These are phyloP conservation scores for Colaptes auratus DNA, from an alignment of 2,113 vertebrate species.

Conservation along the genomic window DNA sequence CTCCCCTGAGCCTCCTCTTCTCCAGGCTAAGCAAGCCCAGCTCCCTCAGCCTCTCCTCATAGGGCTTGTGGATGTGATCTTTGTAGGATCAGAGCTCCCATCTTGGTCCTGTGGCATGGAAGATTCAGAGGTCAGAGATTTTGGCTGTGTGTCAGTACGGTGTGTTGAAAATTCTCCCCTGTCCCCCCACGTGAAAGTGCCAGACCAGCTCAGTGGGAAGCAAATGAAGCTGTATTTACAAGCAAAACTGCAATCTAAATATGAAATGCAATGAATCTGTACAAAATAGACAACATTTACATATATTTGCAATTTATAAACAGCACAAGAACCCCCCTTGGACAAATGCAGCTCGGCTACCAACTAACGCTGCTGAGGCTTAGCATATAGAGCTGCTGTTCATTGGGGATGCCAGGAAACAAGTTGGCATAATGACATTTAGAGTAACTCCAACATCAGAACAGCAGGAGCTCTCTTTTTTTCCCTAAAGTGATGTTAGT, in stretches of 20 bases:
- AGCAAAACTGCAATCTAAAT: too few species aligned
- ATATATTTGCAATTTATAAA: too few species aligned
- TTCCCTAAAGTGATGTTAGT: background rate
- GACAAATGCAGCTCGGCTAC: background rate
- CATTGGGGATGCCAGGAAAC: background rate
- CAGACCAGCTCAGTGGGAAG: too few species aligned
- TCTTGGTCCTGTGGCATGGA: background rate
- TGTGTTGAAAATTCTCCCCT: too few species aligned
- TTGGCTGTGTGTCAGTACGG: background rate
- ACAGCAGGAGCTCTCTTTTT: background rate
- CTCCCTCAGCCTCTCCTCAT: too few species aligned
- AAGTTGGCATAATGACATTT: background rate
- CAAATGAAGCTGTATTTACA: too few species aligned
- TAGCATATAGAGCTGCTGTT: fast-evolving
- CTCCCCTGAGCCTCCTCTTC: too few species aligned
- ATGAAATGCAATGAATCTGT: too few species aligned
- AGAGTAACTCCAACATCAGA: background rate
- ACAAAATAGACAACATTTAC: too few species aligned
- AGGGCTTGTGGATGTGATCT: background rate
- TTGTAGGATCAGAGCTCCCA: background rate
- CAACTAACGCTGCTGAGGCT: background rate
- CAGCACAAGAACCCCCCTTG: too few species aligned
- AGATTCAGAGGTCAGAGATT: background rate
- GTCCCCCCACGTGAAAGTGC: too few species aligned
- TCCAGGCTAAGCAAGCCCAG: too few species aligned